These are phyloP conservation scores for Epistrophe grossulariae DNA, from an alignment of 2,888 invertebrate species.

Conservation along the genomic window DNA sequence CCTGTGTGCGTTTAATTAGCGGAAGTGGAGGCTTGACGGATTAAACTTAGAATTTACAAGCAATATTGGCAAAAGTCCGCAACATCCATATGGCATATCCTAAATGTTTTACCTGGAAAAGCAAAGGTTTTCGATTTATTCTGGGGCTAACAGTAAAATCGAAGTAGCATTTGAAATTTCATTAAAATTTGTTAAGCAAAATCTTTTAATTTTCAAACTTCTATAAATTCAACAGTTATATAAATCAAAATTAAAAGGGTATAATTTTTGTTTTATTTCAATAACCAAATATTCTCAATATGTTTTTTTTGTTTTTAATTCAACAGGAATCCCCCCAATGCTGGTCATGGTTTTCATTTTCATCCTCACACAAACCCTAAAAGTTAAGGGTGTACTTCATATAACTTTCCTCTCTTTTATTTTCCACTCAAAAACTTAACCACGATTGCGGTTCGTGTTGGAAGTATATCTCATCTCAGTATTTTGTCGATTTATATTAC, in stretches of 20 bases:
- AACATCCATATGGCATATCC: too few relatives aligned
- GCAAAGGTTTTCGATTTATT: too few relatives aligned
- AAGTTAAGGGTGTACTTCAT: conserved; percentile 9
- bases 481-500: conserved; percentile 39
- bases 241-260: not conserved
- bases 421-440: conserved; percentile 33
- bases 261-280: not conserved
- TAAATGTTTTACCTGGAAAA: too few relatives aligned
- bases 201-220: too few relatives aligned
- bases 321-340: not conserved
- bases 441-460: conserved; percentile 50
- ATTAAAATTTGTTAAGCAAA: too few relatives aligned
- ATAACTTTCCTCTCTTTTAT: conserved; percentile 7
- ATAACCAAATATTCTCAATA: not conserved
- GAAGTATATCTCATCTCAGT: not conserved
- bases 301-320: not conserved
- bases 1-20: too few relatives aligned
- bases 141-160: too few relatives aligned
- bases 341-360: conserved; percentile 4
- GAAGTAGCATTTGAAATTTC: too few relatives aligned
- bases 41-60: too few relatives aligned
- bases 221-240: not conserved
- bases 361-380: not conserved
- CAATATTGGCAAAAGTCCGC: too few relatives aligned
- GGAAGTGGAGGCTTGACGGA: too few relatives aligned